Evolutionary conservation across 2,888 invertebrate genomes (phyloP), one percentile per base, ranked within the genome.

Genomic region (Perdita meconis): DNA sequence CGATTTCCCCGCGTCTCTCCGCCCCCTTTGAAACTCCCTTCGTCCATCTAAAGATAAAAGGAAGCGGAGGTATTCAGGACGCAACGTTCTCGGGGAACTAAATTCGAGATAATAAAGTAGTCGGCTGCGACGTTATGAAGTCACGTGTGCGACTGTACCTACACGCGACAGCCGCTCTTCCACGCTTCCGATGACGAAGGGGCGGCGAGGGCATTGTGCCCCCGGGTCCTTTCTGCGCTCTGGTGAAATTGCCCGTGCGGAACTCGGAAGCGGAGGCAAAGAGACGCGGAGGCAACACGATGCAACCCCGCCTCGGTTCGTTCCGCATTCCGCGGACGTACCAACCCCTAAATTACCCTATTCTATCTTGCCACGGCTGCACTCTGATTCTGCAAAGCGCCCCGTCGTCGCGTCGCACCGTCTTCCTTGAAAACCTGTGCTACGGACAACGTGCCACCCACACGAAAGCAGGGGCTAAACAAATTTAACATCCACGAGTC

Each of bases 281-380:
- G 81, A 78, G 73, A 78, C 56, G 57, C 84, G 82, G 59, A 26
- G 50, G 8, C 38, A 16, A 30, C 16, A 16, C 57, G 50, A 55
- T n/a, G 50, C 56, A 51, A 34, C n/a, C 63, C 56, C 51, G 66
- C 42, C 68, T 59, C n/a, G n/a, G n/a, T n/a, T 80, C 77, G 85
- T 84, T 84, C 67, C 69, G 69, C 75, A 84, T 84, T 84, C 85
- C 76, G 56, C 22, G 60, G 63, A 75, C 85, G 83, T 84, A 85
- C 44, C 78, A 73, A 82, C 83, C 85, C 61, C 83, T 78, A 85
- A 84, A 84, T 84, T 84, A 84, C 78, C 85, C 83, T 84, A 84
- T 84, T 84, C 84, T 83, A 80, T 70, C 70, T 65, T 66, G 60
- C 71, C 51, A 73, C 55, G 73, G 61, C 73, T 80, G 75, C 84